Evolutionary conservation across 2,113 vertebrate species (phyloP).

Genomic region (Balaeniceps rex): DNA sequence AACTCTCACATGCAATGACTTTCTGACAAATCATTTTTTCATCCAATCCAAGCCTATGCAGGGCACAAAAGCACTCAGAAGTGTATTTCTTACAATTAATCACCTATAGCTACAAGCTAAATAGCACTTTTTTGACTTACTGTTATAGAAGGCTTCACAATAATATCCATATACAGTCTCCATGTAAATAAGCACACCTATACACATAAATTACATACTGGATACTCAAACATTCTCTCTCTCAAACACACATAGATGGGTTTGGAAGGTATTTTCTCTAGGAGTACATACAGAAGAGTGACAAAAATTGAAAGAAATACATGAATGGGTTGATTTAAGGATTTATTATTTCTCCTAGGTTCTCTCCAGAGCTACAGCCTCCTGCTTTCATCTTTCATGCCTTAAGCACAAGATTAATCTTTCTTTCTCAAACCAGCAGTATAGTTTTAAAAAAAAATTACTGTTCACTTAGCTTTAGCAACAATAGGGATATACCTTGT

Average conservation of each 20-base stretch:
- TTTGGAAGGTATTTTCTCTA: neutral
- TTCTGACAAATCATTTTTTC: neutral
- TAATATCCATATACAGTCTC: neutral
- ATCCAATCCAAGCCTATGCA: neutral
- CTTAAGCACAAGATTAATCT: neutral
- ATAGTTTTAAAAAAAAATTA: neutral
- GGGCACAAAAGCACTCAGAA: neutral
- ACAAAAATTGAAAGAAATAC: neutral
- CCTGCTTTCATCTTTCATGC: neutral
- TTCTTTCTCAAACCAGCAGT: neutral
- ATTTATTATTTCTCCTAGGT: neutral
- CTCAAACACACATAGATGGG: neutral
- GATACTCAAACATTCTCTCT: neutral
- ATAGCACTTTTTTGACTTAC: neutral
- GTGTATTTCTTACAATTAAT: neutral
- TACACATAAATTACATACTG: neutral
- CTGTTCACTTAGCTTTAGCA: neutral
- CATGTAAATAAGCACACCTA: neutral
- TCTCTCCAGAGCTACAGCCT: neutral
- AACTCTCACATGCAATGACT: neutral
- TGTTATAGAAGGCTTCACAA: neutral
- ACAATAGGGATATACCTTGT: neutral
- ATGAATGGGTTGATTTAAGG: neutral
- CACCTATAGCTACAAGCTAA: neutral
- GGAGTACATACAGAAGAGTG: neutral